Evolutionary conservation across 2,888 invertebrate genomes (phyloP), one percentile per base, ranked within the genome.

Genomic region (Nineta flava): DNA sequence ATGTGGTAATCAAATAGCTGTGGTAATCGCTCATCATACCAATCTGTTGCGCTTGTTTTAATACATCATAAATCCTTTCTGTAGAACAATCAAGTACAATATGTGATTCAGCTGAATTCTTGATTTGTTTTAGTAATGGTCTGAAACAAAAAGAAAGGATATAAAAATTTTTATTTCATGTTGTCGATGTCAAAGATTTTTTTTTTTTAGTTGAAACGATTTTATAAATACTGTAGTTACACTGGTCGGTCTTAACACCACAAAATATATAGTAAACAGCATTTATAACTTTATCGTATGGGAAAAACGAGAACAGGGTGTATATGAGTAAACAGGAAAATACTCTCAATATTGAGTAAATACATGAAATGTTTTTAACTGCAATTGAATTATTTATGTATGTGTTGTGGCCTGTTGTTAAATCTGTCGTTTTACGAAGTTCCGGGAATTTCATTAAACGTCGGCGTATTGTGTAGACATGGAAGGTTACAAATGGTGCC

Each of bases 21-120:
- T 93, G 92, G 64, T 92, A 87, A 64, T 91, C 90, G 55, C 91
- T 92, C 87, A 95, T 92, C 88, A 95, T 90, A 54, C 94, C 94
- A 57, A 95, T 87, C 72, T 93, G 92, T 67, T 93, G 90, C 9
- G 93, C 93, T 68, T 94, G 92, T 61, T 91, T 91, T 51, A 93
- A 69, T 17, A 93, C 87, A 58, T 85, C 82, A 61, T 86, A 79
- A 55, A 92, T 85, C 61, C 86, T 80, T 52, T 90, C 87, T 0
- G 86, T 87, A 15, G 86, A 81, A 60, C 92, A 93, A 67, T 93
- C 93, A 49, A 93, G 71, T 6, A 93, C 87, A 56, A 93, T 88
- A 63, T 90, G 88, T 1, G 88, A 90, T 65, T 91, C 90, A 0
- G 87, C 90, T 1, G 88, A 87, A 66, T 90, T 90, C 68, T 90